Percentiles rank a stretch among this genome's conserved stretches.
Conservation (phyloP, 2,888 invertebrate genomes). For the Trichopria drosophilae region DNA sequence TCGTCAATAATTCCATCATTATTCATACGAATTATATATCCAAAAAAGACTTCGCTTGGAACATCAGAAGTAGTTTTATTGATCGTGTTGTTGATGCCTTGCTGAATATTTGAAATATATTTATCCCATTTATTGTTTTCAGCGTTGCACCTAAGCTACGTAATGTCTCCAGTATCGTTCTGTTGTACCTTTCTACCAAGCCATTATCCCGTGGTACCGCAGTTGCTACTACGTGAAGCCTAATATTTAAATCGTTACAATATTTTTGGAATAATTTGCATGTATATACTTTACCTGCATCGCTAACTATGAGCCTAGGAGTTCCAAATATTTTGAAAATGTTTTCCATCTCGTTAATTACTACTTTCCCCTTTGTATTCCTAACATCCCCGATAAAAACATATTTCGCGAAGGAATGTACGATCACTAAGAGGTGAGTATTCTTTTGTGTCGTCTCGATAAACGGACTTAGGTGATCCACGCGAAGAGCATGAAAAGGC, state of each 20-base stretch:
- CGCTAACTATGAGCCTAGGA: background rate
- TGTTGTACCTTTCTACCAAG: background rate
- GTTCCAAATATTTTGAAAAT: background rate
- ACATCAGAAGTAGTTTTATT: no score
- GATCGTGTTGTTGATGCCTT: no score
- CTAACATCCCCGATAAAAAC: background rate
- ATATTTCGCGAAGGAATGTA: background rate
- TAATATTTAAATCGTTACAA: background rate
- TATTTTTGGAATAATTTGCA: background rate
- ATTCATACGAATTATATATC: background rate
- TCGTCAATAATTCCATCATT: background rate
- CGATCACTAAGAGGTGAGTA: background rate
- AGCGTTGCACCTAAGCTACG: background rate
- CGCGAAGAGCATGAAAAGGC: background rate
- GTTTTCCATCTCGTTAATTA: background rate
- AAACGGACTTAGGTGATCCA: background rate
- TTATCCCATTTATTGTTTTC: no score
- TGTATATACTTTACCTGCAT: background rate
- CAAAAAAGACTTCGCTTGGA: no score
- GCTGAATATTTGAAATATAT: no score
- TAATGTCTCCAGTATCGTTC: background rate
- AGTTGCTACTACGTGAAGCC: background rate
- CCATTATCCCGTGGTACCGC: background rate
- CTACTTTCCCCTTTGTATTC: background rate
- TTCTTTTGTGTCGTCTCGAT: background rate